These are phyloP conservation scores for Strigops habroptila DNA, from an alignment of 2,113 vertebrate genomes.

Conservation along the genomic window DNA sequence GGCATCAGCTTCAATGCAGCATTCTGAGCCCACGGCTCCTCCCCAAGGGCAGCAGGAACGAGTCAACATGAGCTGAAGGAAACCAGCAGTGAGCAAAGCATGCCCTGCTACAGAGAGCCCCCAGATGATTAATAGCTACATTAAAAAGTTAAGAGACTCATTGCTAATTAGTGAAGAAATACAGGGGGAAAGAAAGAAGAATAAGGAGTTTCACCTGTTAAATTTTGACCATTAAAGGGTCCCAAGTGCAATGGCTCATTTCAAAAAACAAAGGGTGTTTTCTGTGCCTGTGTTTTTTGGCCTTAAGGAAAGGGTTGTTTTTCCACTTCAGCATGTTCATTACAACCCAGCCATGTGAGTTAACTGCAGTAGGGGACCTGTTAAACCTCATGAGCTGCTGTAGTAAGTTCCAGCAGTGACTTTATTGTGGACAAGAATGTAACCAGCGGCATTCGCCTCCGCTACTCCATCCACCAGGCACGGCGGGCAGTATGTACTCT, in stretches of 20 bases:
- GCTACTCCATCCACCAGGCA: background rate
- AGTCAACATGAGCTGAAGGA: background rate
- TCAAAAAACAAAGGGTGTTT: constrained; percentile 19
- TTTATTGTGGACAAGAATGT: background rate
- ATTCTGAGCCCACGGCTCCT: background rate
- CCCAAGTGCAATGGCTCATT: constrained; percentile 1
- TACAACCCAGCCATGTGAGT: background rate
- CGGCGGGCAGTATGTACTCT: rapidly evolving
- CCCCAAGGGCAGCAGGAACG: background rate
- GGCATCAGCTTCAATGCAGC: background rate
- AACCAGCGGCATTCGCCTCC: background rate
- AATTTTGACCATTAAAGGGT: background rate
- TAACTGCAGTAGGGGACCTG: constrained; percentile 10
- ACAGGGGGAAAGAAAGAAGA: background rate
- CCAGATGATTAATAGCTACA: background rate
- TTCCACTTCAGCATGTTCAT: constrained; percentile 8
- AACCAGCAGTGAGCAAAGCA: background rate
- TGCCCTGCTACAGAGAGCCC: background rate
- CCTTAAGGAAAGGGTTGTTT: background rate
- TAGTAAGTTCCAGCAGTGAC: background rate
- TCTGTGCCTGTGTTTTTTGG: background rate
- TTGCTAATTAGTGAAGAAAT: constrained; percentile 22
- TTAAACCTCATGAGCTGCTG: background rate
- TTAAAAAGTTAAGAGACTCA: background rate
- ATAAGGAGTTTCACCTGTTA: constrained; percentile 14